Conservation (phyloP, 1,140 invertebrate genomes). For the Habropoda laboriosa region DNA sequence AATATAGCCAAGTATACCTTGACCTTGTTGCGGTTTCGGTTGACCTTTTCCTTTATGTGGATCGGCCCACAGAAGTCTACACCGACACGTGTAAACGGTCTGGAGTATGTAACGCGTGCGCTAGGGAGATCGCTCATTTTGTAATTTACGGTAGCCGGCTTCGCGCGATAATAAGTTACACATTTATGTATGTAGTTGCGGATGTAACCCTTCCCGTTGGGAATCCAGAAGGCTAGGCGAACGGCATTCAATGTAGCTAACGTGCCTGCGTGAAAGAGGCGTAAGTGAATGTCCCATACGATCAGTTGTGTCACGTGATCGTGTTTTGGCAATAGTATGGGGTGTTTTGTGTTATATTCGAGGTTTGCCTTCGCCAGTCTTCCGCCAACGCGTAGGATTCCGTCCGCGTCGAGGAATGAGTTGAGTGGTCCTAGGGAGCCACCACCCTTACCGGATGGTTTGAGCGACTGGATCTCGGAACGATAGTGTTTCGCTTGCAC, state of each 20-base stretch:
- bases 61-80: background rate
- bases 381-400: background rate
- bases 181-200: background rate
- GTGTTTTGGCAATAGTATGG: background rate
- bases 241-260: background rate
- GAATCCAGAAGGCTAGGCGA: background rate
- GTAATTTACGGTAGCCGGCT: background rate
- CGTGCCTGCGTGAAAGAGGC: background rate
- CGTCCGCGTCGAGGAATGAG: background rate
- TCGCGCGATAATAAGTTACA: background rate
- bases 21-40: conserved; percentile 6
- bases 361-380: background rate
- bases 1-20: conserved; percentile 12
- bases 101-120: background rate
- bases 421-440: background rate
- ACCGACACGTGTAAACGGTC: background rate
- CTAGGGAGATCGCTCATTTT: conserved; percentile 2
- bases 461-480: background rate
- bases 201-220: background rate
- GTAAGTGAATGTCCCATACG: background rate
- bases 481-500: background rate
- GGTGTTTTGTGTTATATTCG: background rate
- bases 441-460: background rate
- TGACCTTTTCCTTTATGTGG: background rate
- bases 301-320: conserved; percentile 1